A percentile compares a stretch with the other conserved stretches of the same genome.
Conservation (phyloP, 2,113 vertebrate species). For the Phrynosoma platyrhinos region DNA sequence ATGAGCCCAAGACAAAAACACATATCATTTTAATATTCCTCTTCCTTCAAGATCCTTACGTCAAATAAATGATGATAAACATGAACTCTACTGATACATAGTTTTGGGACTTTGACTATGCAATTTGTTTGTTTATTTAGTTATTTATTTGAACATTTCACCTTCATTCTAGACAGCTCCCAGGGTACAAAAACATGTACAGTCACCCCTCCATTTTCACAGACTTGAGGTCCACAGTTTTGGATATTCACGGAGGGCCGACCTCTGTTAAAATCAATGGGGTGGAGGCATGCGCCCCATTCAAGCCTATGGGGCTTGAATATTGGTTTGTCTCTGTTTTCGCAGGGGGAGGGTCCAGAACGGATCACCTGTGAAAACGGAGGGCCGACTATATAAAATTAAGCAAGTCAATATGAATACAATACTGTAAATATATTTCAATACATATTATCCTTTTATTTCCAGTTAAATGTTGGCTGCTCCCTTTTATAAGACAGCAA, state of each 20-base stretch:
- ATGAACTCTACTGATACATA: accelerated
- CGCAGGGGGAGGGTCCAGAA: too few relatives aligned
- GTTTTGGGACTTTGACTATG: neutral
- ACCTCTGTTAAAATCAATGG: too few relatives aligned
- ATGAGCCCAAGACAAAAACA: slow-evolving; percentile 17
- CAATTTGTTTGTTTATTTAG: too few relatives aligned
- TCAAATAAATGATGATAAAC: neutral
- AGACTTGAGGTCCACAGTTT: too few relatives aligned
- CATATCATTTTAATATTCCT: neutral
- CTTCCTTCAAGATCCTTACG: neutral
- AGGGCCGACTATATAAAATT: neutral
- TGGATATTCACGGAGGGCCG: too few relatives aligned
- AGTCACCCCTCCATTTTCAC: too few relatives aligned
- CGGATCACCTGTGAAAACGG: too few relatives aligned
- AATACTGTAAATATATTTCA: accelerated
- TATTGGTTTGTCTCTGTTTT: too few relatives aligned
- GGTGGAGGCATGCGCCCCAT: too few relatives aligned
- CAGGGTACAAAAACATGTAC: neutral
- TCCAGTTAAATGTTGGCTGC: neutral
- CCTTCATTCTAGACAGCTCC: neutral
- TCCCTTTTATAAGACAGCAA: neutral
- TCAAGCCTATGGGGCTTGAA: too few relatives aligned
- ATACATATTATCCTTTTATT: neutral
- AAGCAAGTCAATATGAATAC: neutral
- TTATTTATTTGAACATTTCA: neutral